phyloP scores from a whole-genome alignment of 2,888 invertebrate genomes.

The Chrysolina americana region DNA sequence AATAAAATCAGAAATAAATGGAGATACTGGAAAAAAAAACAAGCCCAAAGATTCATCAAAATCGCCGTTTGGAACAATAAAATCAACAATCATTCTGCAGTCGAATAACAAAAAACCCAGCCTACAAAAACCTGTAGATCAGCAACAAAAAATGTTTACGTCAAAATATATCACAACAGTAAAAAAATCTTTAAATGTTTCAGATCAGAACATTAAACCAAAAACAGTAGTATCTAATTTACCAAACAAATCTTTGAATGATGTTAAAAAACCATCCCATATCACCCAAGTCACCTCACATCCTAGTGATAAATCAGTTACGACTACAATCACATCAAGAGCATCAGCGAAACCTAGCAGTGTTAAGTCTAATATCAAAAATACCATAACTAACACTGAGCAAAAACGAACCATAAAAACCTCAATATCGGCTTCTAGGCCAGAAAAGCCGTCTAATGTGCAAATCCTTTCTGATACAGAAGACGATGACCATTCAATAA shows the following conservation, averaged over 20 bases:
- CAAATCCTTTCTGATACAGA: slow-evolving; percentile 58
- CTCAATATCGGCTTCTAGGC: slow-evolving; percentile 42
- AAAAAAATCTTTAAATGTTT: slow-evolving; percentile 38
- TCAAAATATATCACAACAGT: slow-evolving; percentile 33
- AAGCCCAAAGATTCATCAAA: slow-evolving; percentile 47
- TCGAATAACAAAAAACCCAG: slow-evolving; percentile 2
- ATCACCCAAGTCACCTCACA: slow-evolving; percentile 47
- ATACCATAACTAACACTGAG: slow-evolving; percentile 40
- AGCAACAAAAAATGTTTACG: slow-evolving; percentile 16
- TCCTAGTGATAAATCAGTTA: slow-evolving; percentile 51
- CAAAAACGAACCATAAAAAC: slow-evolving; percentile 45
- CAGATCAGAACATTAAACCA: slow-evolving; percentile 37
- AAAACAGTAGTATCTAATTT: slow-evolving; percentile 64
- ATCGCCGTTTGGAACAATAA: slow-evolving; percentile 32
- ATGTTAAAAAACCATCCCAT: slow-evolving; percentile 46
- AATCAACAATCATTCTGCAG: slow-evolving; percentile 10
- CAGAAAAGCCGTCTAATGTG: slow-evolving; percentile 54
- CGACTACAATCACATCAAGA: slow-evolving; percentile 60
- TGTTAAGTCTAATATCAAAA: slow-evolving; percentile 39
- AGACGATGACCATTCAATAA: slow-evolving; percentile 57
- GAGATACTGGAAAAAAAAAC: slow-evolving; percentile 46
- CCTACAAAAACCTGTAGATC: slow-evolving; percentile 31
- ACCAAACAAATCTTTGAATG: not conserved
- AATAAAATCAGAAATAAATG: slow-evolving; percentile 47
- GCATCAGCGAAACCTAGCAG: slow-evolving; percentile 52